These are phyloP conservation scores for Poecilus cupreus DNA, from an alignment of 2,888 invertebrate genomes.

Conservation along the genomic window DNA sequence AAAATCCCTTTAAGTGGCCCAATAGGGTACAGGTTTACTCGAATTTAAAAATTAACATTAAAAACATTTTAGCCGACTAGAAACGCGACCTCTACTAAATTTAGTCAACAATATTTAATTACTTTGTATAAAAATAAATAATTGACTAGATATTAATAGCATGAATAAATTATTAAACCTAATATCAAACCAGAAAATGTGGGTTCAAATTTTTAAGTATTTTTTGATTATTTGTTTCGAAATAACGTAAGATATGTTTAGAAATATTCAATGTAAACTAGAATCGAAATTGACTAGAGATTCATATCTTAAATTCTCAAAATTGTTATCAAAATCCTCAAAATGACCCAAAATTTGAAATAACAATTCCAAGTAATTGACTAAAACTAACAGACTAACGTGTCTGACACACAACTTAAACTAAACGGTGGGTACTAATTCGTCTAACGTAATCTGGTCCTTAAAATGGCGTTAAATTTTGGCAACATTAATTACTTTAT, in stretches of 20 bases:
- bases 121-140: too few relatives aligned
- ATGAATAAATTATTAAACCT: neutral
- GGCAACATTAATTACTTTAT: constrained; percentile 13
- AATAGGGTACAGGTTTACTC: neutral
- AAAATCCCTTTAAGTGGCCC: constrained; percentile 4
- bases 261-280: constrained; percentile 25
- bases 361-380: constrained; percentile 32
- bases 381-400: neutral
- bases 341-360: constrained; percentile 6
- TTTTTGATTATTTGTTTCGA: neutral
- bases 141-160: too few relatives aligned
- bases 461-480: neutral
- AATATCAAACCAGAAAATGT: neutral
- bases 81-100: too few relatives aligned
- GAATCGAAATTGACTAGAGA: constrained; percentile 27
- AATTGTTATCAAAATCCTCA: constrained; percentile 17
- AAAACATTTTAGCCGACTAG: too few relatives aligned
- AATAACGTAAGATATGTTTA: constrained; percentile 23
- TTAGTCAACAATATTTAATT: too few relatives aligned
- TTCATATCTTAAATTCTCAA: constrained; percentile 8
- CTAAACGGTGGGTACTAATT: constrained; percentile 21
- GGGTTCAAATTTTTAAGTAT: neutral
- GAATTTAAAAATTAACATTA: too few relatives aligned
- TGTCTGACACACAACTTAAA: constrained; percentile 26
- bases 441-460: neutral